phyloP scores from a whole-genome alignment of 2,888 invertebrate species.

The Tinea semifulvella region DNA sequence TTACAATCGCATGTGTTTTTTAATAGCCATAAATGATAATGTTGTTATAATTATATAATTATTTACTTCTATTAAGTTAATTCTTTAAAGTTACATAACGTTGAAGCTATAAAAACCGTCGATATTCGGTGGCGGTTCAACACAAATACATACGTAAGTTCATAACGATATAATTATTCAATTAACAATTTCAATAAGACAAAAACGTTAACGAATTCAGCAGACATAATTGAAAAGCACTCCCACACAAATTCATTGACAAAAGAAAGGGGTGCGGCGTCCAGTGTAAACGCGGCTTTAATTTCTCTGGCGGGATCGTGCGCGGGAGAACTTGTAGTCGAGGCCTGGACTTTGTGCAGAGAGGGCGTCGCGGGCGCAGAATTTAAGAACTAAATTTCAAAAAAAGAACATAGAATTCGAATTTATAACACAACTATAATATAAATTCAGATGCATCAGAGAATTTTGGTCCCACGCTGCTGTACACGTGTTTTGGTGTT shows the following conservation, averaged over 20 bases:
- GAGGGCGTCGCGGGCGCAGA: constrained; percentile 39
- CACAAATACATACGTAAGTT: too few species aligned
- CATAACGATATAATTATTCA: too few species aligned
- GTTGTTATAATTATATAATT: too few species aligned
- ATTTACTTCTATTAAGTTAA: too few species aligned
- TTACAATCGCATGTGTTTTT: too few species aligned
- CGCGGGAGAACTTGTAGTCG: constrained; percentile 39
- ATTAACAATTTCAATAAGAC: too few species aligned
- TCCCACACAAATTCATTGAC: constrained; percentile 1
- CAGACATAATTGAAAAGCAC: too few species aligned
- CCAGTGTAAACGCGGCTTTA: constrained; percentile 51
- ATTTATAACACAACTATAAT: background rate
- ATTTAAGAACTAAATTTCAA: background rate
- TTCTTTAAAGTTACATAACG: too few species aligned
- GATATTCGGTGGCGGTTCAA: too few species aligned
- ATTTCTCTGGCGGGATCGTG: constrained; percentile 33
- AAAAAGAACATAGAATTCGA: background rate
- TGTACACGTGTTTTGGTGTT: constrained; percentile 47
- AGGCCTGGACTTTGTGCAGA: constrained; percentile 45
- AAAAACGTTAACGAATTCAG: too few species aligned
- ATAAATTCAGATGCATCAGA: background rate
- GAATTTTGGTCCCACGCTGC: background rate
- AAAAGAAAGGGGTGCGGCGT: constrained; percentile 59
- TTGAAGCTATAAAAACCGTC: too few species aligned
- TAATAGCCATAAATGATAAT: too few species aligned